Evolutionary conservation across 2,888 invertebrate genomes (phyloP), one percentile per base, ranked within the genome.

Genomic region (Diabrotica balteata): DNA sequence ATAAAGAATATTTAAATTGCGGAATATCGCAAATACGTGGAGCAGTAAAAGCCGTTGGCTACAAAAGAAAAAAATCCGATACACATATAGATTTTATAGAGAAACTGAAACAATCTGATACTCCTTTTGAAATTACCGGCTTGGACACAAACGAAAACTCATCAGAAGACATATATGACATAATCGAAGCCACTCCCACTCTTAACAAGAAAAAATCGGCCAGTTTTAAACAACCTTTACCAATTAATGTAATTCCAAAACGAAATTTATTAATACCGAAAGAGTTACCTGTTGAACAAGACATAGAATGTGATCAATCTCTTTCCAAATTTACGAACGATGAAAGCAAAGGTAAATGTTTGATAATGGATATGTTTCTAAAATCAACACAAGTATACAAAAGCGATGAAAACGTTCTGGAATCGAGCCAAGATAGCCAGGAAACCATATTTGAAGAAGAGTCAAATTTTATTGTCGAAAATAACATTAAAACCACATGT

Each of bases 41-140:
- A 77, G 85, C 75, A 83, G 55, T 86, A 80, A 76, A 82, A 82
- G 80, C 78, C 50, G 84, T 81, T 73, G 81, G 86, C 68, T 81
- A 86, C 65, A 84, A 85, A 58, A 83, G 78, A 69, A 81, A 84
- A 72, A 72, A 78, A 4, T 81, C 81, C 72, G 82, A 82, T 42
- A 32, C 11, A 8, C 9, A 44, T 62, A 63, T 69, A 67, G 51
- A 43, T 1, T 47, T 47, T 7, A 7, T 11, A 8, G 11, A 51
- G 53, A 66, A 66, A 63, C 7, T 55, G 49, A 63, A 55, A 45
- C 47, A 63, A 51, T 7, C 44, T 7, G 11, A 54, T 0, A 59
- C 32, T 32, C 32, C 32, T 32, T 32, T 32, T 32, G 4, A 4
- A 32, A 32, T 32, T 32, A 32, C 1, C 5, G 5, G 32, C 32